phyloP scores from a whole-genome alignment of 2,797 vertebrate genomes.

The Clarias laeviceps region DNA sequence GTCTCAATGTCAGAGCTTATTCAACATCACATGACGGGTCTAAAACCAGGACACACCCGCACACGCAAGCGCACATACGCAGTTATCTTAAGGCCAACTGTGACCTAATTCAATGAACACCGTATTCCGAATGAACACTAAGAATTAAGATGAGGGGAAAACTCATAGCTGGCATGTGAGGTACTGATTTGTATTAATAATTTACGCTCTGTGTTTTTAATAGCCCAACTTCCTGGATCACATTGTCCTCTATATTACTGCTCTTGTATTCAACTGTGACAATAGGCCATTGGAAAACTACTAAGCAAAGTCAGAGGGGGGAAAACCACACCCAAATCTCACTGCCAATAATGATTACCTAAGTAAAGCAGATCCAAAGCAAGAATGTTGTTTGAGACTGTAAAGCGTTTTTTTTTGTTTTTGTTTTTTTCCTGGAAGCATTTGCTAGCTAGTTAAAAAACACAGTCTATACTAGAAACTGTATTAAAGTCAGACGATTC shows the following conservation, averaged over 20 bases:
- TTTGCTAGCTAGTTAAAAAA: not conserved
- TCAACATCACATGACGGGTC: slow-evolving; percentile 36
- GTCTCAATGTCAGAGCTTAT: slow-evolving; percentile 32
- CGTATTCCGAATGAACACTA: slow-evolving; percentile 42
- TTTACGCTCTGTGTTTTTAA: slow-evolving; percentile 16
- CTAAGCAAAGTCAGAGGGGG: slow-evolving; percentile 25
- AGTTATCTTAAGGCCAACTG: slow-evolving; percentile 45
- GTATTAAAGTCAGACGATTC: not conserved
- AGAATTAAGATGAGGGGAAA: slow-evolving; percentile 11
- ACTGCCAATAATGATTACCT: slow-evolving; percentile 38
- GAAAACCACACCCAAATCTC: slow-evolving; percentile 34
- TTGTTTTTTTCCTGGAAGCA: not conserved
- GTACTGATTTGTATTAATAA: slow-evolving; percentile 32
- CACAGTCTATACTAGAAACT: not conserved
- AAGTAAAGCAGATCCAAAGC: slow-evolving; percentile 11
- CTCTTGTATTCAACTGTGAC: slow-evolving; percentile 11
- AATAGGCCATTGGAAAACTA: slow-evolving; percentile 23
- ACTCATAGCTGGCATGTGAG: not conserved
- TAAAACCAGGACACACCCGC: slow-evolving; percentile 53
- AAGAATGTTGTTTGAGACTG: not conserved
- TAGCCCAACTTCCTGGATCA: slow-evolving; percentile 9
- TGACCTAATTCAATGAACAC: slow-evolving; percentile 53
- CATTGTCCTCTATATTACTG: not conserved
- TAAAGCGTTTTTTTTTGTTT: not conserved
- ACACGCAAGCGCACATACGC: slow-evolving; percentile 27